Evolutionary conservation across 1,140 invertebrate genomes (phyloP).

Genomic region (Bombus balteatus): DNA sequence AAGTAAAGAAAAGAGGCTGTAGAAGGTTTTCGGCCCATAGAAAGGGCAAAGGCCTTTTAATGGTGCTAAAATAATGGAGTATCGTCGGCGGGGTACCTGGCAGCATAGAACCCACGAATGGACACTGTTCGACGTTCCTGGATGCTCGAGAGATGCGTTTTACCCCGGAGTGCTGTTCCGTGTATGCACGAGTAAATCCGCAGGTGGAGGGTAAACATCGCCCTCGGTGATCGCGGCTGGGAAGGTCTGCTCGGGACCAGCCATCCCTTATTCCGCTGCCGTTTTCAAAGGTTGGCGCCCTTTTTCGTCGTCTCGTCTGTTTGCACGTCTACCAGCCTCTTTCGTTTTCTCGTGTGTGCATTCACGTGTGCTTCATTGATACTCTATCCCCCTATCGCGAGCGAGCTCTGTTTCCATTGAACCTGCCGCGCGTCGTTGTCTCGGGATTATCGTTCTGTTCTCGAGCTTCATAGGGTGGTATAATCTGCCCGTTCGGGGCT

Average conservation of each 20-base stretch:
- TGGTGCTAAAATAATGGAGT: constrained; percentile 60
- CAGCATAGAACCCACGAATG: constrained; percentile 46
- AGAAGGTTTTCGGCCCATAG: constrained; percentile 26
- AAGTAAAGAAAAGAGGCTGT: neutral
- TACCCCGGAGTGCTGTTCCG: constrained; percentile 73
- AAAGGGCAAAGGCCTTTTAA: constrained; percentile 59
- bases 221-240: constrained; percentile 56
- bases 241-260: constrained; percentile 34
- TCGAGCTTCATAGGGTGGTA: constrained; percentile 3
- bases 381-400: constrained; percentile 29
- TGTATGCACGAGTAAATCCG: constrained; percentile 76
- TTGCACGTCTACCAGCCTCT: constrained; percentile 49
- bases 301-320: constrained; percentile 54
- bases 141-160: constrained; percentile 64
- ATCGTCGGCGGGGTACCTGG: constrained; percentile 49
- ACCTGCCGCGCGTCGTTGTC: constrained; percentile 26
- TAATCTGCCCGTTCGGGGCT: neutral
- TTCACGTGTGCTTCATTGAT: constrained; percentile 55
- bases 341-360: constrained; percentile 46
- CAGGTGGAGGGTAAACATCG: constrained; percentile 69
- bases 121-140: constrained; percentile 51
- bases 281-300: constrained; percentile 56
- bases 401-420: constrained; percentile 1
- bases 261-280: constrained; percentile 34
- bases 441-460: constrained; percentile 35